A percentile compares a stretch with the other conserved stretches of the same genome.
Conservation (phyloP, 2,888 invertebrate species). For the Capitulum mitella region DNA sequence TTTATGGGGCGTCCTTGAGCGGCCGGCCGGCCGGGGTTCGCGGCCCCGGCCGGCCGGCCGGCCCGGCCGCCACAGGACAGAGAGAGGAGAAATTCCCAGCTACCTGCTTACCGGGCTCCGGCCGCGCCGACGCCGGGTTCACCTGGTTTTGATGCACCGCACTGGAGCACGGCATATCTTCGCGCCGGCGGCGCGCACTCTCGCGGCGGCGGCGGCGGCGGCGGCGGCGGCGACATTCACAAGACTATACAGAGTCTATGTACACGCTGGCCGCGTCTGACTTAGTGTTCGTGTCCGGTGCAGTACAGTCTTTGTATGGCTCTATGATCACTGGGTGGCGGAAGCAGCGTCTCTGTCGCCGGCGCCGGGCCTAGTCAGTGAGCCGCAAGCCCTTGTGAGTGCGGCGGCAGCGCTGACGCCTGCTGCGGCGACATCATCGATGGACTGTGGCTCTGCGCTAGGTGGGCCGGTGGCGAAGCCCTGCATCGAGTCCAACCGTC, state of each 20-base stretch:
- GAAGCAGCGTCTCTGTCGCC: neutral
- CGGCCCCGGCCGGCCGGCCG: slow-evolving; percentile 10
- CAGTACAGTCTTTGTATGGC: slow-evolving; percentile 21
- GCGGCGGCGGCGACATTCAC: neutral
- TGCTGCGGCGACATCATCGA: slow-evolving; percentile 23
- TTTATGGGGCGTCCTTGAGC: slow-evolving; percentile 7
- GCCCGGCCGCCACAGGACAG: slow-evolving; percentile 4
- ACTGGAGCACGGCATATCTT: too few species aligned
- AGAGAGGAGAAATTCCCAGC: neutral
- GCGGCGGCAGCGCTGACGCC: slow-evolving; percentile 11
- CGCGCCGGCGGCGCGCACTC: too few species aligned
- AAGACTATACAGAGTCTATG: slow-evolving; percentile 8
- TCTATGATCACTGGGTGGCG: slow-evolving; percentile 15
- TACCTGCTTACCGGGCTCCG: slow-evolving; percentile 16
- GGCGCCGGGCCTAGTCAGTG: slow-evolving; percentile 16
- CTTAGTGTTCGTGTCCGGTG: slow-evolving; percentile 6
- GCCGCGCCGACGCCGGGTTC: neutral
- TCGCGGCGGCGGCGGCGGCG: too few species aligned
- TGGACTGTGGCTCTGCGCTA: slow-evolving; percentile 21
- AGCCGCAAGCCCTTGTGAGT: slow-evolving; percentile 20
- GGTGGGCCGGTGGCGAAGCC: slow-evolving; percentile 11
- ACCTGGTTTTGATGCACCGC: neutral
- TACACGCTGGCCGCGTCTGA: neutral
- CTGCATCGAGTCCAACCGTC: neutral
- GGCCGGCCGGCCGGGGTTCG: neutral